These are phyloP conservation scores for Drosophila lacertosa DNA, from an alignment of 1,140 invertebrate genomes.

Conservation along the genomic window DNA sequence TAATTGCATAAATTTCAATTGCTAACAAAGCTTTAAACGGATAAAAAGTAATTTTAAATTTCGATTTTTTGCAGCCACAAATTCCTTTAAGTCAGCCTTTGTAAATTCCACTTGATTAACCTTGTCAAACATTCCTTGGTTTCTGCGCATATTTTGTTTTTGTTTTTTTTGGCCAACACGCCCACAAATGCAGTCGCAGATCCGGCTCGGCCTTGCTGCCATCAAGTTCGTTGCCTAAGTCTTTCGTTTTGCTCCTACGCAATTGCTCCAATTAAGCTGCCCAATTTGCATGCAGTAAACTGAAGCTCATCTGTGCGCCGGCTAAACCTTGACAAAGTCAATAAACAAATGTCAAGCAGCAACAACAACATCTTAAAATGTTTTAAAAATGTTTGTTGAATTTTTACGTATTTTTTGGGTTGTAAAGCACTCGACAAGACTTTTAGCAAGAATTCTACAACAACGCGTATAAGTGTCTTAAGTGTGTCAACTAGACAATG, in stretches of 20 bases:
- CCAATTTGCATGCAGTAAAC: constrained; percentile 11
- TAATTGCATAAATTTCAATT: not conserved
- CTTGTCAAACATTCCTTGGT: constrained; percentile 24
- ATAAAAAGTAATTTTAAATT: not conserved
- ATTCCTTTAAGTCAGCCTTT: not conserved
- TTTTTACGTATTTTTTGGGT: constrained; percentile 35
- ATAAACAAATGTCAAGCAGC: constrained; percentile 60
- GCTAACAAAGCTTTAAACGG: not conserved
- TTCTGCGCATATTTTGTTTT: not conserved
- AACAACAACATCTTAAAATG: constrained; percentile 26
- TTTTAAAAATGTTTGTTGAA: constrained; percentile 16
- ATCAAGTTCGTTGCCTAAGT: constrained; percentile 76
- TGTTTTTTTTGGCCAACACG: not conserved
- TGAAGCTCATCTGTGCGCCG: constrained; percentile 38
- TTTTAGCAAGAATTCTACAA: constrained; percentile 69
- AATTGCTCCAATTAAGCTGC: constrained; percentile 49
- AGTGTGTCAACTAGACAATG: constrained; percentile 81
- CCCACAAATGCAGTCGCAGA: constrained; percentile 16
- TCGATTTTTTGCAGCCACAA: not conserved
- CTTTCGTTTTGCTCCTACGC: constrained; percentile 68
- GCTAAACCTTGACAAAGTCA: constrained; percentile 64
- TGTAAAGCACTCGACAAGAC: constrained; percentile 65
- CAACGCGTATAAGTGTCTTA: constrained; percentile 68
- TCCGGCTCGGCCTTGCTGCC: constrained; percentile 17
- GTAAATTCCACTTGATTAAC: constrained; percentile 7